Evolutionary conservation across 2,888 invertebrate genomes (phyloP).

Genomic region (Epsilonema sp.): DNA sequence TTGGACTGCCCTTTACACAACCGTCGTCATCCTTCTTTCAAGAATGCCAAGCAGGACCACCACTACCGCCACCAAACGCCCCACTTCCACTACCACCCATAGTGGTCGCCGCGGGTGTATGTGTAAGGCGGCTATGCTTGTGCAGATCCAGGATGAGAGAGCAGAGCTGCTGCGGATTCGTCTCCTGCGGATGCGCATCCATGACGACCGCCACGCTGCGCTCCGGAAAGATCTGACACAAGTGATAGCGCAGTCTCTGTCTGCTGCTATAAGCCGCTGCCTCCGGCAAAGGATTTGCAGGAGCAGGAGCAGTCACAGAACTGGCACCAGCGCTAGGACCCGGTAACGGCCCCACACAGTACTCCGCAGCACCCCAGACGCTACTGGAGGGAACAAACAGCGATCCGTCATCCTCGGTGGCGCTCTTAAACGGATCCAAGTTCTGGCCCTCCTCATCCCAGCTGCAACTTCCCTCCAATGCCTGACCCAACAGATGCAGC

Average conservation of each 20-base stretch:
- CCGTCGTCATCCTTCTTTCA: too few relatives aligned
- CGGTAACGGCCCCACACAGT: neutral
- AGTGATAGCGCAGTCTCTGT: neutral
- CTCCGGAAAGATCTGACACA: neutral
- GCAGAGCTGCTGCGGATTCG: neutral
- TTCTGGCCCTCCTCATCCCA: neutral
- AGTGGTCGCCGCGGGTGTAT: too few relatives aligned
- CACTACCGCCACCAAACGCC: too few relatives aligned
- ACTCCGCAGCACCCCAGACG: neutral
- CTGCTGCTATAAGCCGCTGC: neutral
- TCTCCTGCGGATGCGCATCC: neutral
- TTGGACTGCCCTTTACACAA: too few relatives aligned
- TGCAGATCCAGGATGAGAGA: neutral
- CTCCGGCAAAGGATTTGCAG: neutral
- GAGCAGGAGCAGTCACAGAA: too few relatives aligned
- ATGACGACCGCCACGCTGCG: neutral
- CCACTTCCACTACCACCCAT: too few relatives aligned
- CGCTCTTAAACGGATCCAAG: too few relatives aligned
- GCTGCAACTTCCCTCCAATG: neutral
- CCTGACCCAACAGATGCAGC: neutral
- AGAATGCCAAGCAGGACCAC: too few relatives aligned
- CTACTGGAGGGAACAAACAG: neutral
- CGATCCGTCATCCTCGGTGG: too few relatives aligned
- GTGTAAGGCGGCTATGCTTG: too few relatives aligned
- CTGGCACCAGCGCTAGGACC: neutral